Conservation (phyloP, 1,140 invertebrate genomes). For the Cyclina sinensis region DNA sequence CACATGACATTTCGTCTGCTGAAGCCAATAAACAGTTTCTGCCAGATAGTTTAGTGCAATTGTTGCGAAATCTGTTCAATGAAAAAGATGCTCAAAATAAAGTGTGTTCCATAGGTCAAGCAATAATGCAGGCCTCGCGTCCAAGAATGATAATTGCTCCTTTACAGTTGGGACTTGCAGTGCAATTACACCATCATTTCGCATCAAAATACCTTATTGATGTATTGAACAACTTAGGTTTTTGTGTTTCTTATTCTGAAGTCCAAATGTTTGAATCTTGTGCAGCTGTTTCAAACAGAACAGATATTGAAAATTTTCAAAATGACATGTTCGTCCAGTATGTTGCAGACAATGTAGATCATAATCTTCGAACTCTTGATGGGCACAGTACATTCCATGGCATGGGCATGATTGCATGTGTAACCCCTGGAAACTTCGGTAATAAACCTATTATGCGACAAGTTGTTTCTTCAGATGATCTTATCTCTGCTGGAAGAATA, state of each 20-base stretch:
- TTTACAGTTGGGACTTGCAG: slow-evolving; percentile 75
- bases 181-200: slow-evolving; percentile 78
- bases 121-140: slow-evolving; percentile 53
- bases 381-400: slow-evolving; percentile 76
- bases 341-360: slow-evolving; percentile 71
- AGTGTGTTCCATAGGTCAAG: not conserved
- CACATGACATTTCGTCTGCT: not conserved
- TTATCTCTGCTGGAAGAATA: not conserved
- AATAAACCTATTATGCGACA: not conserved
- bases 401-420: slow-evolving; percentile 78
- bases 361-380: slow-evolving; percentile 69
- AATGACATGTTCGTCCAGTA: slow-evolving; percentile 42
- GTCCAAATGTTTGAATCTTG: slow-evolving; percentile 26
- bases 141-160: slow-evolving; percentile 69
- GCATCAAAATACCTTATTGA: slow-evolving; percentile 14
- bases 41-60: not conserved
- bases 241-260: slow-evolving; percentile 11
- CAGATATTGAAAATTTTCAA: not conserved
- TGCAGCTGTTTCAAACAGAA: not conserved
- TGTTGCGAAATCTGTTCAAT: not conserved
- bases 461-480: not conserved
- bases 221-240: not conserved
- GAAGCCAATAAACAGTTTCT: not conserved
- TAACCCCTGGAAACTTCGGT: slow-evolving; percentile 46
- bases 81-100: not conserved